These are phyloP conservation scores for Pyrrhosoma nymphula DNA, from an alignment of 2,888 invertebrate species.

Conservation along the genomic window DNA sequence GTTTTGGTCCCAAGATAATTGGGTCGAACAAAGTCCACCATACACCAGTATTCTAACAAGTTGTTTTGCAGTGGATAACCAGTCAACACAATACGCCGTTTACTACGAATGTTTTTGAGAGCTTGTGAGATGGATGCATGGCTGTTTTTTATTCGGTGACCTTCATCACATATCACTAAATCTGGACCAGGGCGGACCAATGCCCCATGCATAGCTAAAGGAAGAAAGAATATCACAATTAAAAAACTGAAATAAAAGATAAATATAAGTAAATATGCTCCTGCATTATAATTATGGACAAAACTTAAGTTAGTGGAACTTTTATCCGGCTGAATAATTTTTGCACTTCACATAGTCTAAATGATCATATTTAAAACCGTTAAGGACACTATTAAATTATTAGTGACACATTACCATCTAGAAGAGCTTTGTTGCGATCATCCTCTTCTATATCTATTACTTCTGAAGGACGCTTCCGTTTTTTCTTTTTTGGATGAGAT, in stretches of 20 bases:
- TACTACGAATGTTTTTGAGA: constrained; percentile 95
- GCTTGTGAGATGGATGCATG: constrained; percentile 98
- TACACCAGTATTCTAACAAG: constrained; percentile 97
- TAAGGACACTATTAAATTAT: not conserved
- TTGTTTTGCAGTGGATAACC: constrained; percentile 99
- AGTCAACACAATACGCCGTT: constrained; percentile 95
- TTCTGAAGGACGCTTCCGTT: constrained; percentile 80
- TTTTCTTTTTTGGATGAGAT: constrained; percentile 82
- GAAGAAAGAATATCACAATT: constrained; percentile 70
- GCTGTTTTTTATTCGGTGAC: constrained; percentile 98
- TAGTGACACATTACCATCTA: constrained; percentile 82
- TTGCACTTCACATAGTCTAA: not conserved
- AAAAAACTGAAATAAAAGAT: not conserved
- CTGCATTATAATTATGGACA: not conserved
- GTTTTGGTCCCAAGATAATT: constrained; percentile 98
- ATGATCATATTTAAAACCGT: not conserved
- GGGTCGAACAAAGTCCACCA: constrained; percentile 99
- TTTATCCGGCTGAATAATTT: not conserved
- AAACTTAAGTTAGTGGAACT: not conserved
- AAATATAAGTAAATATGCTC: not conserved
- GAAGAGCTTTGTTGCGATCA: constrained; percentile 83
- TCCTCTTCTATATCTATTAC: constrained; percentile 76
- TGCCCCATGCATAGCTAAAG: constrained; percentile 89
- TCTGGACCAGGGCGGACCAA: constrained; percentile 95
- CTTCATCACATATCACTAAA: constrained; percentile 96